Evolutionary conservation across 2,888 invertebrate genomes (phyloP), one percentile per base, ranked within the genome.

Genomic region (Apamea anceps): DNA sequence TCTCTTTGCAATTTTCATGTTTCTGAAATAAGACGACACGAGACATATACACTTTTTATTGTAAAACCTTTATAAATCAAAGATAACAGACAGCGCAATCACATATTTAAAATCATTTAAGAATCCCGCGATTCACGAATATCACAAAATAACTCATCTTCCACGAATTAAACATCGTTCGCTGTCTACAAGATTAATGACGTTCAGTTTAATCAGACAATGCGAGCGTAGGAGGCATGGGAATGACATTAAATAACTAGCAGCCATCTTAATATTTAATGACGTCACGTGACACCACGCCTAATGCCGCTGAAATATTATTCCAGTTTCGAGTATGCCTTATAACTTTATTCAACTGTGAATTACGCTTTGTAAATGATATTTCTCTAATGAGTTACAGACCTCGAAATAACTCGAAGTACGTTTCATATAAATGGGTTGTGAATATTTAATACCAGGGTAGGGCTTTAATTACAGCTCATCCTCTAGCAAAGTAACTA

Each of bases 141-240:
- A 75, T 62, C 21, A 63, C 32, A 54, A 72, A 57, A 74, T 72
- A 67, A 82, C 51, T 63, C 62, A 57, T 66, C 75, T 71, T 66
- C 51, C 28, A 79, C 51, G 57, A 83, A 63, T 75, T 73, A 86
- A 75, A 71, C 79, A 78, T 71, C 70, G 62, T 70, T 66, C 63
- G 70, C 48, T 5, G 63, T 37, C 21, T 86, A 79, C 71, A 76
- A 67, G 72, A 86, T 83, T 79, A 86, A 85, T 86, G 79, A 76
- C 21, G 60, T 73, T 71, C 75, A 72, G 66, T 76, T 76, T 60
- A 57, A 86, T 73, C 57, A 77, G 51, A 75, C 77, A 82, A 87
- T 84, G 60, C 68, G 65, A 57, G 21, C 77, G 71, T 82, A 72
- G 51, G 63, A 81, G 75, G 62, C 63, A 45, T 76, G 82, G 68